Percentiles rank a stretch among this genome's conserved stretches.
phyloP scores from a whole-genome alignment of 2,797 vertebrate species.

The Pterois miles region DNA sequence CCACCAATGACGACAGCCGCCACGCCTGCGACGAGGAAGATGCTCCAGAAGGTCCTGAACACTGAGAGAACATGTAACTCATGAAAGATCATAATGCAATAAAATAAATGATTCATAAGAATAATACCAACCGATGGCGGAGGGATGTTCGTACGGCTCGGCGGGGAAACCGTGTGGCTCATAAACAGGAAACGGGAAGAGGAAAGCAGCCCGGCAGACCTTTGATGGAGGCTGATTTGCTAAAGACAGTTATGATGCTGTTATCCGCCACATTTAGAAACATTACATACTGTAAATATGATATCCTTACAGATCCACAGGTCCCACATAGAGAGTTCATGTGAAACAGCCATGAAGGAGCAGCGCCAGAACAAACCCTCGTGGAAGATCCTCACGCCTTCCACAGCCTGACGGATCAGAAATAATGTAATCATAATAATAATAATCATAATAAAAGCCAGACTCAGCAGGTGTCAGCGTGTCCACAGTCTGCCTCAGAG shows the following conservation, averaged over 20 bases:
- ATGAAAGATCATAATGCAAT: not conserved
- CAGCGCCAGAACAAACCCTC: slow-evolving; percentile 68
- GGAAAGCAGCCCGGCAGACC: slow-evolving; percentile 56
- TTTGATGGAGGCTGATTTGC: slow-evolving; percentile 22
- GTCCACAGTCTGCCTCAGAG: not conserved
- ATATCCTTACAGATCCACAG: slow-evolving; percentile 58
- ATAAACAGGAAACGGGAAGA: slow-evolving; percentile 58
- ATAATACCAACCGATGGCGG: slow-evolving; percentile 46
- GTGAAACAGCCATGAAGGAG: slow-evolving; percentile 11
- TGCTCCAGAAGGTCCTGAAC: slow-evolving; percentile 69
- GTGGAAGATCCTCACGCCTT: slow-evolving; percentile 38
- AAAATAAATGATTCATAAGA: fast-evolving
- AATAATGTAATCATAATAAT: not conserved
- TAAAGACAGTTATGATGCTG: not conserved
- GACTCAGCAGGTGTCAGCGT: not conserved
- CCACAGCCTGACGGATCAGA: not conserved
- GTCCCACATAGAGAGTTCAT: slow-evolving; percentile 37
- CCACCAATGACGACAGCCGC: slow-evolving; percentile 11
- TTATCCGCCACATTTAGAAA: not conserved
- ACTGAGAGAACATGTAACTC: slow-evolving; percentile 21
- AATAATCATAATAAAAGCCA: not conserved
- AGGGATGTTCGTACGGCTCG: slow-evolving; percentile 27
- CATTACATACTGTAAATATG: not conserved
- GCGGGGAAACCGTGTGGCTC: not conserved
- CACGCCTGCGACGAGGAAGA: slow-evolving; percentile 51